These are phyloP conservation scores for Nycticryphes semicollaris DNA, from an alignment of 2,113 vertebrate species.

Conservation along the genomic window DNA sequence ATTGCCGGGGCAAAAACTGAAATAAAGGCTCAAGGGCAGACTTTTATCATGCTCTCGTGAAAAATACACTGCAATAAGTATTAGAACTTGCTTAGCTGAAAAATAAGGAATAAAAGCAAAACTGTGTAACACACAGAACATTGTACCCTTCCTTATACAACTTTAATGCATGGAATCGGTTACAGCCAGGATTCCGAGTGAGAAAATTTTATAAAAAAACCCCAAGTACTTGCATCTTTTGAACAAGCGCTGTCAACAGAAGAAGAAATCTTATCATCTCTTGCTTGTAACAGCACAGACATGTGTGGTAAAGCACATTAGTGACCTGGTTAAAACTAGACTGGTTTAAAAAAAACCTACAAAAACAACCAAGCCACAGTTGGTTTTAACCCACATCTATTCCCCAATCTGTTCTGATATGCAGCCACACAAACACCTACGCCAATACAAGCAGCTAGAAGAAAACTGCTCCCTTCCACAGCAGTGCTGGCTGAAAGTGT, in stretches of 20 bases:
- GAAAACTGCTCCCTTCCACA: constrained; percentile 29
- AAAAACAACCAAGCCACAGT: neutral
- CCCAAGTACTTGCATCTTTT: neutral
- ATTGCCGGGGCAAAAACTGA: neutral
- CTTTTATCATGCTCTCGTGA: neutral
- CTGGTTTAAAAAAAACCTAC: neutral
- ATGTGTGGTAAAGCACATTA: neutral
- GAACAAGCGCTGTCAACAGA: neutral
- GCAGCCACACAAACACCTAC: constrained; percentile 57
- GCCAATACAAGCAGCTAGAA: neutral
- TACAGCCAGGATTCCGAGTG: neutral
- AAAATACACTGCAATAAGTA: neutral
- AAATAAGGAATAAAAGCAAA: neutral
- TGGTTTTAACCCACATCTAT: constrained; percentile 24
- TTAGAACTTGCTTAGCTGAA: neutral
- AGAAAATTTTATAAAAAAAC: neutral
- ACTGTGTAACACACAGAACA: neutral
- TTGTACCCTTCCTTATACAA: neutral
- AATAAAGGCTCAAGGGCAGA: neutral
- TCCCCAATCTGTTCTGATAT: constrained; percentile 22
- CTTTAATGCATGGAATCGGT: neutral
- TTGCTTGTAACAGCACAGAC: neutral
- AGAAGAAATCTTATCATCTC: neutral
- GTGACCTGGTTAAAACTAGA: neutral
- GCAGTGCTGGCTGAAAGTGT: neutral